A percentile compares a stretch with the other conserved stretches of the same genome.
Evolutionary conservation across 2,888 invertebrate genomes (phyloP).

Genomic region (Pomacea canaliculata): DNA sequence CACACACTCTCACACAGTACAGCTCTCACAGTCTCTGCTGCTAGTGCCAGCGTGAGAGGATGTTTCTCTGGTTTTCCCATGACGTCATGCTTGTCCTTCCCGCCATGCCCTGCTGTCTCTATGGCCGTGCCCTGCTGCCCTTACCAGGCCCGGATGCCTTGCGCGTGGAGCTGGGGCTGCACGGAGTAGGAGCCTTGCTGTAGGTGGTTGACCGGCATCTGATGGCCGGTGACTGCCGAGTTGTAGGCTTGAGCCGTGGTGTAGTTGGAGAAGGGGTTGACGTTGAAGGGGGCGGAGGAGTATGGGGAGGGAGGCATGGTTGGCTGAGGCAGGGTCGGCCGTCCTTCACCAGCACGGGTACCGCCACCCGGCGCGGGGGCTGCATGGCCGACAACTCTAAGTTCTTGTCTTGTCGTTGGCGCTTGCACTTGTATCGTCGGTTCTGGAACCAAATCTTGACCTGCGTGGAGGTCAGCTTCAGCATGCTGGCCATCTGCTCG

Average conservation of each 20-base stretch:
- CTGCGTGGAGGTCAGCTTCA: slow-evolving; percentile 86
- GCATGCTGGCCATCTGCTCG: slow-evolving; percentile 94
- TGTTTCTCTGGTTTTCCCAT: too few species aligned
- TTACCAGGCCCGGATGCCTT: slow-evolving; percentile 51
- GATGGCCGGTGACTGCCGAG: slow-evolving; percentile 43
- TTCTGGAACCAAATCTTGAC: slow-evolving; percentile 93
- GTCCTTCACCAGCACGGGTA: slow-evolving; percentile 70
- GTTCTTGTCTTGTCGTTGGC: slow-evolving; percentile 72
- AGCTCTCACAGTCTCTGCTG: too few species aligned
- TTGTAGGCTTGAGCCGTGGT: slow-evolving; percentile 48
- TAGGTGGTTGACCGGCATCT: slow-evolving; percentile 42
- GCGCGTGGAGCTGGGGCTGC: slow-evolving; percentile 36
- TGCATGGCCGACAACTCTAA: slow-evolving; percentile 70
- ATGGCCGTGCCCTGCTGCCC: not conserved
- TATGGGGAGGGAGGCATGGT: slow-evolving; percentile 47
- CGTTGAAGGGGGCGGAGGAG: slow-evolving; percentile 45
- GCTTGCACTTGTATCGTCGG: slow-evolving; percentile 85
- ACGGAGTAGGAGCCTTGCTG: slow-evolving; percentile 45
- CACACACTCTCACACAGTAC: too few species aligned
- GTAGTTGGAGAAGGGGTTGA: slow-evolving; percentile 54
- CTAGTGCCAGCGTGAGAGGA: too few species aligned
- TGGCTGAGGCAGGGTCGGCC: slow-evolving; percentile 68
- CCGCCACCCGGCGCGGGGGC: slow-evolving; percentile 65
- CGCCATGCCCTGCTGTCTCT: not conserved
- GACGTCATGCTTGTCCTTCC: too few species aligned